A percentile compares a stretch with the other conserved stretches of the same genome.
These are phyloP conservation scores for Hylaeus anthracinus DNA, from an alignment of 1,140 invertebrate genomes.

Conservation along the genomic window DNA sequence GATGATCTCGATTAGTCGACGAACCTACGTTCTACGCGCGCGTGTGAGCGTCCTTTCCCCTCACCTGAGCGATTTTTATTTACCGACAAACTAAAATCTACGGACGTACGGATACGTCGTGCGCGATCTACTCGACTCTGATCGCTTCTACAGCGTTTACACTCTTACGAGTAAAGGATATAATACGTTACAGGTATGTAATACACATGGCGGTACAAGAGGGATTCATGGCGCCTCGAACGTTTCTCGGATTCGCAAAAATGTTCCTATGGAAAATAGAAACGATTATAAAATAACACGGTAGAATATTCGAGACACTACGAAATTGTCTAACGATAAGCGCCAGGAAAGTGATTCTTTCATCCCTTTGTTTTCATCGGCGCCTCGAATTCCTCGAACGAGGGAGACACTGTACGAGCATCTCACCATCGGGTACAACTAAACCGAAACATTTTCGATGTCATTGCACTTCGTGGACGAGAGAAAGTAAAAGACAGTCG, in stretches of 20 bases:
- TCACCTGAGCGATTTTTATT: too few relatives aligned
- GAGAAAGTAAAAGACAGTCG: background rate
- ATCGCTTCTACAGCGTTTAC: background rate
- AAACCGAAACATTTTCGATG: background rate
- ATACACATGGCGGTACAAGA: background rate
- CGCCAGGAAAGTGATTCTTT: too few relatives aligned
- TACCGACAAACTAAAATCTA: too few relatives aligned
- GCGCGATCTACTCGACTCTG: background rate
- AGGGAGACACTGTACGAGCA: background rate
- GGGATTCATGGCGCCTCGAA: background rate
- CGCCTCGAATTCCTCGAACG: background rate
- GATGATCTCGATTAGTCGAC: background rate
- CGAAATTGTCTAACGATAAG: too few relatives aligned
- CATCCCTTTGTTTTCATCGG: background rate
- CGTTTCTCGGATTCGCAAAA: too few relatives aligned
- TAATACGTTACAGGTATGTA: background rate
- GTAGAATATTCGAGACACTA: too few relatives aligned
- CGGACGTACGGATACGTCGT: too few relatives aligned
- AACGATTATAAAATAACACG: too few relatives aligned
- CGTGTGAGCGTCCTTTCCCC: too few relatives aligned
- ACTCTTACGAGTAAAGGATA: background rate
- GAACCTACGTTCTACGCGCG: background rate
- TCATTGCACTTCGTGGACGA: background rate
- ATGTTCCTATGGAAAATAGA: too few relatives aligned
- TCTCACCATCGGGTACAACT: too few relatives aligned